Evolutionary conservation across 2,888 invertebrate genomes (phyloP), one percentile per base, ranked within the genome.

Genomic region (Euclidia mi): DNA sequence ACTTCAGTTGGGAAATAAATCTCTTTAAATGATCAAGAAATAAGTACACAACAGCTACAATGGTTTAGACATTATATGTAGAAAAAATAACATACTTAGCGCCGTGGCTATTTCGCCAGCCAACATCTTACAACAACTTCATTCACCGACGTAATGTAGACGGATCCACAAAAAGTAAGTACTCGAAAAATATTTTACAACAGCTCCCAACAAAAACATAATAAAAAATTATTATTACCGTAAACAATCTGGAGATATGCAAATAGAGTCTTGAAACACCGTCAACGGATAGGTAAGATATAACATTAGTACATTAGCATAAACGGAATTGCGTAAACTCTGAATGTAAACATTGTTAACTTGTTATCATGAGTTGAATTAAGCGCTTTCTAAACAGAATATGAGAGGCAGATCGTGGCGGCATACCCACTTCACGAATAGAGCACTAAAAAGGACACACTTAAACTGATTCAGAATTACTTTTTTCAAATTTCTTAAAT

Each of bases 201-300:
- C 14, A 37, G 20, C 25, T 32, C 7, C 10, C 28, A 29, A 38
- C 15, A 43, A 38, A 29, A 38, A 38, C 34, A 15, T 42, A 37
- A 55, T 42, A 35, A 48, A 56, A n/a, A 18, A 25, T 48, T 58
- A 64, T 59, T 58, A 35, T 53, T 50, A 50, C 42, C 28, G 51
- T 64, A 56, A 65, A 64, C 56, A 59, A 50, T 58, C 52, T 53
- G 56, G 40, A 48, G 46, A 70, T 64, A 72, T 72, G 72, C 49
- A 59, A 72, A 72, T 69, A 46, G 41, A 43, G 49, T 62, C 56
- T 64, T 40, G 34, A 63, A 59, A 59, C 52, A 57, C 61, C 42
- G 48, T 48, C 43, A 62, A 50, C 40, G 60, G 44, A 63, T 63
- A 72, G 42, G 50, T 64, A 38, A 66, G 52, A 66, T 69, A 49